phyloP scores from a whole-genome alignment of 2,797 vertebrate genomes.

The Dermochelys coriacea region DNA sequence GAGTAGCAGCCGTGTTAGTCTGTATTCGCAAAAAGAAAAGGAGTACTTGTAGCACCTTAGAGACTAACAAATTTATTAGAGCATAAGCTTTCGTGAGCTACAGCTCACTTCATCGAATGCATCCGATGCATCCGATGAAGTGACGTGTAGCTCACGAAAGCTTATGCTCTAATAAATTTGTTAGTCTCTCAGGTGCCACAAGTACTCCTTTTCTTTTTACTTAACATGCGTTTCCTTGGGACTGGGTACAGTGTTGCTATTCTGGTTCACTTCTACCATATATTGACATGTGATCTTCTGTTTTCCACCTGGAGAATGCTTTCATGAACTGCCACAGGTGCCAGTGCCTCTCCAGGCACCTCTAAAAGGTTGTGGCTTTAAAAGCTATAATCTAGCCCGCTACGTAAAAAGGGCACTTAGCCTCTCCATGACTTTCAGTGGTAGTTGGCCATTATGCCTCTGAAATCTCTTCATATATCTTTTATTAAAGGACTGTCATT shows the following conservation, averaged over 20 bases:
- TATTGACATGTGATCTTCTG: not conserved
- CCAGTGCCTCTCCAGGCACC: not conserved
- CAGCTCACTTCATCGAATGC: no score
- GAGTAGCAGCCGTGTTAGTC: no score
- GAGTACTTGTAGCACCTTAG: no score
- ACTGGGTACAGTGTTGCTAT: not conserved
- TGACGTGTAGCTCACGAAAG: no score
- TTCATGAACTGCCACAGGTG: not conserved
- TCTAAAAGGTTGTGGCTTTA: not conserved
- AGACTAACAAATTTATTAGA: no score
- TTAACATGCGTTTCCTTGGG: not conserved
- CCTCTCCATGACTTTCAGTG: not conserved
- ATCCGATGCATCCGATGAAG: no score
- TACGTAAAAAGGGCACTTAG: not conserved
- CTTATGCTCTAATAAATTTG: no score
- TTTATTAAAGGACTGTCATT: not conserved
- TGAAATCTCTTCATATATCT: no score
- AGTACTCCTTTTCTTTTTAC: no score
- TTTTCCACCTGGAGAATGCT: not conserved
- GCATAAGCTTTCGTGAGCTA: no score
- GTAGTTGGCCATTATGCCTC: not conserved
- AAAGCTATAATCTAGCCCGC: not conserved
- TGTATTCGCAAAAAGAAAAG: no score
- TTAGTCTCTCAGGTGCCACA: no score
- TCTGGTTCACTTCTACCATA: not conserved